These are phyloP conservation scores for Aphelenchoides besseyi DNA, from an alignment of 1,140 invertebrate genomes.

Conservation along the genomic window DNA sequence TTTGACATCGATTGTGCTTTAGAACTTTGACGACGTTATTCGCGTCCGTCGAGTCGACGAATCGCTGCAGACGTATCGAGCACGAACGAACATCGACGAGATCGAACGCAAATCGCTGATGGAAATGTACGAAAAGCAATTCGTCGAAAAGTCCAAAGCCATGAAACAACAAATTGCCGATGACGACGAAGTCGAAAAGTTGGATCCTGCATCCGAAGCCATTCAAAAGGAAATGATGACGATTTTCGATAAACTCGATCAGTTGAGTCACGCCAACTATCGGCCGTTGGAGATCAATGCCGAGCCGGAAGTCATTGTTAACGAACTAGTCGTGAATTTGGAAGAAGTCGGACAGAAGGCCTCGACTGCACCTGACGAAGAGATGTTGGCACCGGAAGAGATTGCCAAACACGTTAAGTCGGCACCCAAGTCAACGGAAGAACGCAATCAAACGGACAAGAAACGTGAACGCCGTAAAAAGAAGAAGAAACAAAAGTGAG, in stretches of 20 bases:
- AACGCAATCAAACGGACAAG: slow-evolving; percentile 80
- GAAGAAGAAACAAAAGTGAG: slow-evolving; percentile 72
- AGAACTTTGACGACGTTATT: slow-evolving; percentile 87
- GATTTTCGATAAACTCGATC: slow-evolving; percentile 83
- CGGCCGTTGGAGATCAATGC: slow-evolving; percentile 80
- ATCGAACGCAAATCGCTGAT: slow-evolving; percentile 77
- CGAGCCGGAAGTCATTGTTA: slow-evolving; percentile 84
- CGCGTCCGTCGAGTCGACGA: slow-evolving; percentile 82
- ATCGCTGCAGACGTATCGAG: slow-evolving; percentile 80
- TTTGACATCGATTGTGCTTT: slow-evolving; percentile 26
- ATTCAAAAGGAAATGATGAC: slow-evolving; percentile 74
- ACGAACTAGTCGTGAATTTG: slow-evolving; percentile 70
- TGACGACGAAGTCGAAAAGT: slow-evolving; percentile 68
- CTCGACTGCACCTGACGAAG: slow-evolving; percentile 74
- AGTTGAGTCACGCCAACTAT: slow-evolving; percentile 86
- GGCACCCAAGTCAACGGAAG: slow-evolving; percentile 75
- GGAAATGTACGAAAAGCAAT: background rate
- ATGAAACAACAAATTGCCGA: slow-evolving; percentile 73
- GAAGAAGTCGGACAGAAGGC: slow-evolving; percentile 87
- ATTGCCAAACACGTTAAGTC: slow-evolving; percentile 74
- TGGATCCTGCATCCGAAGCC: slow-evolving; percentile 71
- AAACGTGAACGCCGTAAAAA: slow-evolving; percentile 82
- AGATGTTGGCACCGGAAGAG: slow-evolving; percentile 88
- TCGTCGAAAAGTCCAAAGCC: slow-evolving; percentile 69
- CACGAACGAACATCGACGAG: slow-evolving; percentile 80